Evolutionary conservation across 2,113 vertebrate genomes (phyloP).

Genomic region (Pituophis catenifer): DNA sequence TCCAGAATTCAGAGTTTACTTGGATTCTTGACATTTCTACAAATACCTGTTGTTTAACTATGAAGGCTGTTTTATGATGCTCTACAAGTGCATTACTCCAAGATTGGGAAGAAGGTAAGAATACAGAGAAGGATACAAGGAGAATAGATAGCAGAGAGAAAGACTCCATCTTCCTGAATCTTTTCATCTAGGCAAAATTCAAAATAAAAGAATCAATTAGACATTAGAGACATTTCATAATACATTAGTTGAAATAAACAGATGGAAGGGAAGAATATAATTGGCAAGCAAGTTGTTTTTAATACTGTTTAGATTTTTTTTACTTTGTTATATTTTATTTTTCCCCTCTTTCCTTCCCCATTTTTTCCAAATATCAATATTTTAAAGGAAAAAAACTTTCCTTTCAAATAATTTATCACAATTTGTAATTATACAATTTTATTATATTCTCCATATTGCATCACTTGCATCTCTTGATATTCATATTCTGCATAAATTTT

Average conservation of each 20-base stretch:
- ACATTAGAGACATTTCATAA: neutral
- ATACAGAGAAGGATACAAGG: neutral
- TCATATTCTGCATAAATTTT: neutral
- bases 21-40: neutral
- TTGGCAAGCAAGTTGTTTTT: neutral
- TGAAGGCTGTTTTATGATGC: neutral
- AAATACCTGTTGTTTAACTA: neutral
- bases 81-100: neutral
- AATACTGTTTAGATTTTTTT: neutral
- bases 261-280: neutral
- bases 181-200: neutral
- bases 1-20: neutral
- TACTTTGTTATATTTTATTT: neutral
- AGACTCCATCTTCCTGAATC: neutral
- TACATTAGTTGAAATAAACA: neutral
- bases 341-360: neutral
- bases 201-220: neutral
- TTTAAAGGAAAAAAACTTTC: neutral
- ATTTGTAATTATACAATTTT: neutral
- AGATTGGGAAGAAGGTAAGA: neutral
- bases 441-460: neutral
- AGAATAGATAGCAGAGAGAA: neutral
- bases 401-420: neutral
- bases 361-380: neutral
- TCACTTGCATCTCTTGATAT: neutral